Evolutionary conservation across 1,140 invertebrate genomes (phyloP).

Genomic region (Idris sp.): DNA sequence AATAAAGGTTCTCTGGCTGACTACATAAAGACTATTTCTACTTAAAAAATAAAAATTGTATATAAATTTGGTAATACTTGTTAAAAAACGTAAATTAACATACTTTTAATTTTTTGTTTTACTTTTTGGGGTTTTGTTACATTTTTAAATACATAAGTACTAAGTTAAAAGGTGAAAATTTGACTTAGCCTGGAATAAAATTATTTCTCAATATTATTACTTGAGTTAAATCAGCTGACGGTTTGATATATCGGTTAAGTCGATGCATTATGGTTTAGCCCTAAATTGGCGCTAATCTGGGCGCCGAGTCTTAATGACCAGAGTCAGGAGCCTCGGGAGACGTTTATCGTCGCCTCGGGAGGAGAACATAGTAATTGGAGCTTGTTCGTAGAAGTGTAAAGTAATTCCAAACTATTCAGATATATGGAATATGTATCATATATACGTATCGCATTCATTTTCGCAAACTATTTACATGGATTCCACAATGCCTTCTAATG

Average conservation of each 20-base stretch:
- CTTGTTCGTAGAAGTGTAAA: slow-evolving; percentile 58
- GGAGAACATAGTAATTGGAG: slow-evolving; percentile 56
- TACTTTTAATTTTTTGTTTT: too few relatives aligned
- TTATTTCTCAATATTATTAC: slow-evolving; percentile 34
- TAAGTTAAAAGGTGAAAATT: too few relatives aligned
- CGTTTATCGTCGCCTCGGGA: slow-evolving; percentile 61
- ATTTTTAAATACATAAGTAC: too few relatives aligned
- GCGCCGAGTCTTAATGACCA: slow-evolving; percentile 67
- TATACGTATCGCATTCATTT: slow-evolving; percentile 25
- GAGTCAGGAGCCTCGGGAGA: slow-evolving; percentile 60
- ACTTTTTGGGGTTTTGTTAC: too few relatives aligned
- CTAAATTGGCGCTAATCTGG: slow-evolving; percentile 65
- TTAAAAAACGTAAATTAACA: too few relatives aligned
- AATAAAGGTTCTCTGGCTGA: too few relatives aligned
- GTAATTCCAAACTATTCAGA: slow-evolving; percentile 54
- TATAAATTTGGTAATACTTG: too few relatives aligned
- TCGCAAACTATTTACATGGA: slow-evolving; percentile 23
- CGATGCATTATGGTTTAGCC: slow-evolving; percentile 57
- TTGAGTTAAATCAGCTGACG: slow-evolving; percentile 45
- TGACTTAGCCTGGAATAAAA: too few relatives aligned
- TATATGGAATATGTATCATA: slow-evolving; percentile 37
- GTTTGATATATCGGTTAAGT: slow-evolving; percentile 57
- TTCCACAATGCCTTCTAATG: slow-evolving; percentile 14
- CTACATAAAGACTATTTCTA: too few relatives aligned
- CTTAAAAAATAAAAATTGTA: too few relatives aligned